Conservation (phyloP, 2,797 vertebrate species). For the Diplodus puntazzo region DNA sequence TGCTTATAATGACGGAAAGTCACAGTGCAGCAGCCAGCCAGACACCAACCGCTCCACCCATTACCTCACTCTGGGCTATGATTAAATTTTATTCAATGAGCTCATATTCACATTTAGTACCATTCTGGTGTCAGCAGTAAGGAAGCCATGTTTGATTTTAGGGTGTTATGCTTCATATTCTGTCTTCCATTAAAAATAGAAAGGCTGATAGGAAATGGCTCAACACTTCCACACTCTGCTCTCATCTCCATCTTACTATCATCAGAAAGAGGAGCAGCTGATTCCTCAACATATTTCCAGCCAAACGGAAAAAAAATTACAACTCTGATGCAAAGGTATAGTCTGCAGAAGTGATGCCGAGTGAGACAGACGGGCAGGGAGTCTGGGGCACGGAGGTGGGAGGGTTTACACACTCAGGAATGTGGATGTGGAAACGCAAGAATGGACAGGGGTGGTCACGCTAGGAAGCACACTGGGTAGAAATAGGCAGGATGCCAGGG, state of each 20-base stretch:
- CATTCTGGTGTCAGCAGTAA: neutral
- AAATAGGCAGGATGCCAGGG: constrained; percentile 36
- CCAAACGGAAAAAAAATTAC: neutral
- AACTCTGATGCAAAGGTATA: neutral
- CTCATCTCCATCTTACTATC: neutral
- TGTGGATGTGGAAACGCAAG: constrained; percentile 58
- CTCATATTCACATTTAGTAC: constrained; percentile 15
- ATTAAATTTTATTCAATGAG: constrained; percentile 10
- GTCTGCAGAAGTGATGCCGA: constrained; percentile 12
- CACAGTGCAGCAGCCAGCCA: neutral
- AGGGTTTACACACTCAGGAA: constrained; percentile 57
- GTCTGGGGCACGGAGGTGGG: constrained; percentile 36
- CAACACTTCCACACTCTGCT: neutral
- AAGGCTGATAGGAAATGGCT: constrained; percentile 36
- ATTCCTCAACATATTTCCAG: neutral
- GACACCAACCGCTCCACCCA: neutral
- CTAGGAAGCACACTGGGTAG: constrained; percentile 42
- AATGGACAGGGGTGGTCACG: constrained; percentile 53
- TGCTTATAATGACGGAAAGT: neutral
- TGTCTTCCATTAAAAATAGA: constrained; percentile 32
- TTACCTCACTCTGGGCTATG: neutral
- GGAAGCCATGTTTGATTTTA: constrained; percentile 6
- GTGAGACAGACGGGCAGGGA: constrained; percentile 13
- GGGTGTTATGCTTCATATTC: neutral
- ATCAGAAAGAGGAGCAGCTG: neutral